Evolutionary conservation across 2,888 invertebrate genomes (phyloP).

Genomic region (Sphecodes monilicornis): DNA sequence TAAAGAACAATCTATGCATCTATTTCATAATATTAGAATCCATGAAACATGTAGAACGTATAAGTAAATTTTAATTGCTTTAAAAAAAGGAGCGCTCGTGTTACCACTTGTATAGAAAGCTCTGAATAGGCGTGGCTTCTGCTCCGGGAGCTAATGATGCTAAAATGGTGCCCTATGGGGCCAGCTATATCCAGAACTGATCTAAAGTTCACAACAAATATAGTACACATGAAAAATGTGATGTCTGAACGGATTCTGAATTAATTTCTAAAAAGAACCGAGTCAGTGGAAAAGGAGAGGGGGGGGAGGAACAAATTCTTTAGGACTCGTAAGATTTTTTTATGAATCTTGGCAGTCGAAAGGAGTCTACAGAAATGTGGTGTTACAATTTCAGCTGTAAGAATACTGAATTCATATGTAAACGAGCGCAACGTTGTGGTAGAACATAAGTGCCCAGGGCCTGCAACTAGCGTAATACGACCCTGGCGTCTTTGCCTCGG

Average conservation of each 20-base stretch:
- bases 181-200: too few relatives aligned
- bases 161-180: too few relatives aligned
- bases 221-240: too few relatives aligned
- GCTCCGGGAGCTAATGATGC: too few relatives aligned
- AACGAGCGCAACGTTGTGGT: slow-evolving; percentile 8
- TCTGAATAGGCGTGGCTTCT: too few relatives aligned
- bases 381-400: not conserved
- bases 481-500: slow-evolving; percentile 10
- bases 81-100: too few relatives aligned
- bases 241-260: not conserved
- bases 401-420: not conserved
- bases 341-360: not conserved
- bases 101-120: too few relatives aligned
- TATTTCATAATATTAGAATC: not conserved
- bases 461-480: not conserved
- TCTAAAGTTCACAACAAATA: too few relatives aligned
- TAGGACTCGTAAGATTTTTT: not conserved
- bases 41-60: too few relatives aligned
- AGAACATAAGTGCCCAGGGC: not conserved
- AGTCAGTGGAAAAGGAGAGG: not conserved
- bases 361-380: not conserved
- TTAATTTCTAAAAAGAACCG: not conserved
- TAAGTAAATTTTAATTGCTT: too few relatives aligned
- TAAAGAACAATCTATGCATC: not conserved
- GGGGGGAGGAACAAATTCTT: not conserved